A percentile compares a stretch with the other conserved stretches of the same genome.
Evolutionary conservation across 2,888 invertebrate genomes (phyloP).

Genomic region (Pyrrhia umbra): DNA sequence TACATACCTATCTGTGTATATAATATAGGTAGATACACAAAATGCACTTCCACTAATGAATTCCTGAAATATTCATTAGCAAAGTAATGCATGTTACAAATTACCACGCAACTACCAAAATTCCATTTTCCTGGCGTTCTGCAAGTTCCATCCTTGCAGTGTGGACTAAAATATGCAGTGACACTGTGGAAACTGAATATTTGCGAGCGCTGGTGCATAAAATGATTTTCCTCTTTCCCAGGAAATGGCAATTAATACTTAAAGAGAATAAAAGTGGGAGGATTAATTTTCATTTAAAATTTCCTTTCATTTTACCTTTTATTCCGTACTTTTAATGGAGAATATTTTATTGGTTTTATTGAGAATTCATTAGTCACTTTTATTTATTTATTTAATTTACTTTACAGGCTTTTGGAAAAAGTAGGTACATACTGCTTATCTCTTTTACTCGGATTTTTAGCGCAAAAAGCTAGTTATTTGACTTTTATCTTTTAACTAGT

Average conservation of each 20-base stretch:
- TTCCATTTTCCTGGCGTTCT: constrained; percentile 42
- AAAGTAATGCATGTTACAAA: constrained; percentile 27
- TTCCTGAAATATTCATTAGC: constrained; percentile 38
- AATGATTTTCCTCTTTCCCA: constrained; percentile 22
- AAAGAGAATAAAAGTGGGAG: constrained; percentile 1
- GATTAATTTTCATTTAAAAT: constrained; percentile 1
- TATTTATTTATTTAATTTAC: too few species aligned
- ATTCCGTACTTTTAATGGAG: background rate
- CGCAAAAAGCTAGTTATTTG: too few species aligned
- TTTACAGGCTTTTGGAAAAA: too few species aligned
- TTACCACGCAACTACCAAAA: constrained; percentile 35
- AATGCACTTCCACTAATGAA: constrained; percentile 12
- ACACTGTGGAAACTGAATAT: constrained; percentile 28
- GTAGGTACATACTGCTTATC: too few species aligned
- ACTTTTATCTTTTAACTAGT: too few species aligned
- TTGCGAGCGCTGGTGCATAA: constrained; percentile 13
- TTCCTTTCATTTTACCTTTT: background rate
- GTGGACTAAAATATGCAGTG: constrained; percentile 49
- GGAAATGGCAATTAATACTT: background rate
- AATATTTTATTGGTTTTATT: too few species aligned
- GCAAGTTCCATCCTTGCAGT: constrained; percentile 26
- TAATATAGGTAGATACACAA: background rate
- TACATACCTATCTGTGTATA: too few species aligned
- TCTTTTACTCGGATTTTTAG: too few species aligned
- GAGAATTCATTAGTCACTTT: too few species aligned